Percentiles rank a stretch among this genome's conserved stretches.
These are phyloP conservation scores for Marasmarcha lunaedactyla DNA, from an alignment of 2,888 invertebrate species.

Conservation along the genomic window DNA sequence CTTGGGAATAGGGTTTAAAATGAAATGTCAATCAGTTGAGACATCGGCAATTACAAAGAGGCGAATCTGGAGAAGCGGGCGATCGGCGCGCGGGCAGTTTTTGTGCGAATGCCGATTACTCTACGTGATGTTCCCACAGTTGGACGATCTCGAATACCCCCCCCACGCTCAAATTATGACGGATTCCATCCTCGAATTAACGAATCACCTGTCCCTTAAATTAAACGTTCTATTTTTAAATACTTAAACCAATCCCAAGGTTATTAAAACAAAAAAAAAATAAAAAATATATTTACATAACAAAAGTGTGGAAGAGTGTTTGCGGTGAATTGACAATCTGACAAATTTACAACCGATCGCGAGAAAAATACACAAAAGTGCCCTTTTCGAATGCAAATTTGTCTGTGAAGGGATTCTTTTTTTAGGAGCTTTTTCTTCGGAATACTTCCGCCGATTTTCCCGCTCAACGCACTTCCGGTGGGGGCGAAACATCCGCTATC, in stretches of 20 bases:
- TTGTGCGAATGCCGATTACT: constrained; percentile 55
- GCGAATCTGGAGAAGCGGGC: constrained; percentile 9
- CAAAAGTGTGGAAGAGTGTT: constrained; percentile 55
- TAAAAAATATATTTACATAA: constrained; percentile 47
- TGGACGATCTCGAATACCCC: constrained; percentile 31
- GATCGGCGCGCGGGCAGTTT: constrained; percentile 31
- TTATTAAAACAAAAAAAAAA: constrained; percentile 10
- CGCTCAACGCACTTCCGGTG: constrained; percentile 60
- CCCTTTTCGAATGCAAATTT: constrained; percentile 64
- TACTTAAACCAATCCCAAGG: constrained; percentile 5
- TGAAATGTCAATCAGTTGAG: constrained; percentile 30
- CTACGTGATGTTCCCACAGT: constrained; percentile 68
- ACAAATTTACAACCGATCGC: constrained; percentile 64
- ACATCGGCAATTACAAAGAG: constrained; percentile 21
- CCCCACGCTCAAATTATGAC: constrained; percentile 37
- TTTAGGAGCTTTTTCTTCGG: constrained; percentile 43
- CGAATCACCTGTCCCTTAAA: constrained; percentile 57
- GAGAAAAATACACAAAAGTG: constrained; percentile 49
- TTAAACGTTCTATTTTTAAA: too few species aligned
- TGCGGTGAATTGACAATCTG: constrained; percentile 61
- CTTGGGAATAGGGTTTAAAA: constrained; percentile 23
- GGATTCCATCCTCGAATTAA: constrained; percentile 57
- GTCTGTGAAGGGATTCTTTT: constrained; percentile 46
- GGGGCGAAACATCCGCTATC: constrained; percentile 48
- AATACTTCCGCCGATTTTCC: constrained; percentile 68